A percentile compares a stretch with the other conserved stretches of the same genome.
Conservation (phyloP, 1,140 invertebrate species). For the Probaryconus sp. region DNA sequence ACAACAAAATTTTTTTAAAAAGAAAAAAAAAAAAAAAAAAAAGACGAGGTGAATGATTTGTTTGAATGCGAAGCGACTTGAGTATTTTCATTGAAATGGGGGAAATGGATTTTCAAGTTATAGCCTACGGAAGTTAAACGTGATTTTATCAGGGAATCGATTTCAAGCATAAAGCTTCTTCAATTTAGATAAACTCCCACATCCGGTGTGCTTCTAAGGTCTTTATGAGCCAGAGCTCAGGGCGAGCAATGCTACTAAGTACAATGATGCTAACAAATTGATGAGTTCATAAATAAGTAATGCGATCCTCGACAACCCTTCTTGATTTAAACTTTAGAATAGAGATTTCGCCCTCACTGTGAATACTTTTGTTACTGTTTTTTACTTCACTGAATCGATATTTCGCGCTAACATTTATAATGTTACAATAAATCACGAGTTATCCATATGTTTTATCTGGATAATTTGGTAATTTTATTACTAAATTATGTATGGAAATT, state of each 20-base stretch:
- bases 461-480: no score
- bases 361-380: conserved; percentile 55
- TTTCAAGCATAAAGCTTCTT: conserved; percentile 55
- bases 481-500: no score
- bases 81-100: conserved; percentile 36
- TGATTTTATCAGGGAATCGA: conserved; percentile 49
- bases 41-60: conserved; percentile 5
- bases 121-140: conserved; percentile 32
- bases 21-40: no score
- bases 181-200: conserved; percentile 62
- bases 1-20: no score
- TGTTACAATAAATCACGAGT: not conserved
- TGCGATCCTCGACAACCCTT: conserved; percentile 68
- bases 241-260: conserved; percentile 34
- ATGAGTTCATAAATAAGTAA: conserved; percentile 77
- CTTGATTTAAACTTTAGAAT: conserved; percentile 70
- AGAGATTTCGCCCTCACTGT: conserved; percentile 62
- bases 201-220: conserved; percentile 47
- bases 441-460: no score
- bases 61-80: conserved; percentile 14
- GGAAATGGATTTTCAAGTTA: conserved; percentile 30
- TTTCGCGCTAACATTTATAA: conserved; percentile 4
- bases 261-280: conserved; percentile 67
- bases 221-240: conserved; percentile 38
- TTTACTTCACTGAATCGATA: conserved; percentile 10